Conservation (phyloP, 2,113 vertebrate genomes). For the Rhinopomastus cyanomelas region DNA sequence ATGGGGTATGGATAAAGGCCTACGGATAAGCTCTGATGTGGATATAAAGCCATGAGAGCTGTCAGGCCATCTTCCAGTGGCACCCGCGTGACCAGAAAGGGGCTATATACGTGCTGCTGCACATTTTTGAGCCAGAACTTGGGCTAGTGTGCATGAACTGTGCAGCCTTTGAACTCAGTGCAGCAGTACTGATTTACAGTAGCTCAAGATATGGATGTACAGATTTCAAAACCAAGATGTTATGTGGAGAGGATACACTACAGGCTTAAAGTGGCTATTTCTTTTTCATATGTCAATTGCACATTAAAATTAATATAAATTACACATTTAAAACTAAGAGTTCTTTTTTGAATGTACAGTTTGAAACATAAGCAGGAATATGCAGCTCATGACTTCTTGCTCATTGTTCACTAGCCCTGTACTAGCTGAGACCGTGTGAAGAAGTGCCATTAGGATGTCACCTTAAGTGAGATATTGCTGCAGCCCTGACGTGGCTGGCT, state of each 20-base stretch:
- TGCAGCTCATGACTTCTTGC: neutral
- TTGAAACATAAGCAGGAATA: neutral
- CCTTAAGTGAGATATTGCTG: neutral
- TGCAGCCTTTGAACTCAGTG: neutral
- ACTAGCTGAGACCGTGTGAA: neutral
- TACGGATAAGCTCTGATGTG: conserved; percentile 39
- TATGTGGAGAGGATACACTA: neutral
- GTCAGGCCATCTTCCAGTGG: conserved; percentile 5
- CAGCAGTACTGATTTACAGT: neutral
- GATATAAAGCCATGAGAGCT: neutral
- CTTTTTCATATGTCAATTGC: neutral
- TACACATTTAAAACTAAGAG: neutral
- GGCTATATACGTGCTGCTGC: neutral
- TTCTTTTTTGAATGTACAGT: neutral
- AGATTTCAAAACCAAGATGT: neutral
- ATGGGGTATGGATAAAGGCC: neutral
- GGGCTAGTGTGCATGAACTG: neutral
- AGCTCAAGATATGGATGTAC: neutral
- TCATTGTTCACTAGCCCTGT: neutral
- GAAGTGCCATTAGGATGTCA: neutral
- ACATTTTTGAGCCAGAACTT: neutral
- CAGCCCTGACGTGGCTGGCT: neutral
- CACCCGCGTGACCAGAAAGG: neutral
- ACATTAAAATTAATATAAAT: neutral
- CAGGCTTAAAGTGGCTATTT: neutral